Conservation (phyloP, 2,888 invertebrate genomes). For the Malthinus seriepunctatus region DNA sequence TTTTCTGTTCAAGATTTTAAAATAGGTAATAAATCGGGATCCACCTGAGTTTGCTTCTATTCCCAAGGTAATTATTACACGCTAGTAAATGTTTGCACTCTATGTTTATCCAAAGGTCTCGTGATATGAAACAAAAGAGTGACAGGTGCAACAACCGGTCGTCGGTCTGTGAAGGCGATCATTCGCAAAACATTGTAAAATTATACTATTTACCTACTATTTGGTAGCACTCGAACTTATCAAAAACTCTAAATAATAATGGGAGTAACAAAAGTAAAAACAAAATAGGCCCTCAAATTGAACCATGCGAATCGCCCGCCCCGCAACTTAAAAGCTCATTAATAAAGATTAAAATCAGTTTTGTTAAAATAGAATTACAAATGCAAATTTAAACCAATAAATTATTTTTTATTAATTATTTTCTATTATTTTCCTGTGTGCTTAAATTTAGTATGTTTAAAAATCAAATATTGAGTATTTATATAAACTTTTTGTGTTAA, state of each 20-base stretch:
- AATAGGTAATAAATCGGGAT: slow-evolving; percentile 39
- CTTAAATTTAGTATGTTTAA: no score
- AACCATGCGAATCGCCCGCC: no score
- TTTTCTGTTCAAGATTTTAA: background rate
- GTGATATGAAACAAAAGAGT: slow-evolving; percentile 53
- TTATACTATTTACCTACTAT: slow-evolving; percentile 2
- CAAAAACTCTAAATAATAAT: no score
- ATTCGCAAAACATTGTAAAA: slow-evolving; percentile 16
- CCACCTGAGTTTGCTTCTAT: slow-evolving; percentile 46
- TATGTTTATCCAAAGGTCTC: slow-evolving; percentile 48
- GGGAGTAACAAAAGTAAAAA: no score
- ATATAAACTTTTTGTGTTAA: background rate
- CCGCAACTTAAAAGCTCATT: no score
- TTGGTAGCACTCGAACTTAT: slow-evolving; percentile 10
- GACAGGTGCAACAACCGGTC: slow-evolving; percentile 55
- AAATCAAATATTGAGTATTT: no score
- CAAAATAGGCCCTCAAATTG: no score
- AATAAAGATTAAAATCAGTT: no score
- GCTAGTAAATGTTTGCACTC: slow-evolving; percentile 51
- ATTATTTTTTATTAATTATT: no score
- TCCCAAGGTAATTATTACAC: slow-evolving; percentile 53
- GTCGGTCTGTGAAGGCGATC: slow-evolving; percentile 39
- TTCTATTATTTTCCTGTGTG: no score
- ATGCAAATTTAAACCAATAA: no score
- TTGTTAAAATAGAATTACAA: no score